Evolutionary conservation across 2,113 vertebrate genomes (phyloP).

Genomic region (Oncorhynchus masou): DNA sequence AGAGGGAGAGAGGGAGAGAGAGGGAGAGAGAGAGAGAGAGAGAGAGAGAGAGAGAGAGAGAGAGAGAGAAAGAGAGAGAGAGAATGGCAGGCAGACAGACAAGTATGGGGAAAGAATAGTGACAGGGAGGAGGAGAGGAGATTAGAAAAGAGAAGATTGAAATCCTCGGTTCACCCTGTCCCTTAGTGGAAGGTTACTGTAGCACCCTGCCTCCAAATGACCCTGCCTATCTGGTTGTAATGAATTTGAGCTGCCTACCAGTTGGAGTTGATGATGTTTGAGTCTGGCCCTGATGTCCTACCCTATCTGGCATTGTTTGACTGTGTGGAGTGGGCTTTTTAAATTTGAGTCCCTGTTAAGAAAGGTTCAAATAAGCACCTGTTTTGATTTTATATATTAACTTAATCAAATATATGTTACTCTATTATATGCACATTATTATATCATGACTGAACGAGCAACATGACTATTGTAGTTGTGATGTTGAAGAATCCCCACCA

Average conservation of each 20-base stretch:
- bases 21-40: too few species aligned
- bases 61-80: neutral
- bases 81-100: neutral
- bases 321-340: constrained; percentile 9
- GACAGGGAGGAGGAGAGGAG: constrained; percentile 18
- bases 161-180: constrained; percentile 42
- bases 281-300: neutral
- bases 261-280: neutral
- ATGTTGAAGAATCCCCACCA: too few species aligned
- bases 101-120: neutral
- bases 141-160: constrained; percentile 16
- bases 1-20: too few species aligned
- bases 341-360: constrained; percentile 56
- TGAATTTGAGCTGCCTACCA: constrained; percentile 13
- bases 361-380: constrained; percentile 51
- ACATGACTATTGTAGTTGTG: too few species aligned
- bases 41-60: too few species aligned
- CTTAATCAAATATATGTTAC: constrained; percentile 72
- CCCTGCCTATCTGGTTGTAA: too few species aligned
- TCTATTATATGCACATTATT: neutral
- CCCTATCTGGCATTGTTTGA: constrained; percentile 6
- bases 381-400: constrained; percentile 65
- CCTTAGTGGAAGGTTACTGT: constrained; percentile 61
- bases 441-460: too few species aligned
- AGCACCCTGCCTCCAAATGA: constrained; percentile 21